These are phyloP conservation scores for Gambusia affinis DNA, from an alignment of 2,113 vertebrate species.

Conservation along the genomic window DNA sequence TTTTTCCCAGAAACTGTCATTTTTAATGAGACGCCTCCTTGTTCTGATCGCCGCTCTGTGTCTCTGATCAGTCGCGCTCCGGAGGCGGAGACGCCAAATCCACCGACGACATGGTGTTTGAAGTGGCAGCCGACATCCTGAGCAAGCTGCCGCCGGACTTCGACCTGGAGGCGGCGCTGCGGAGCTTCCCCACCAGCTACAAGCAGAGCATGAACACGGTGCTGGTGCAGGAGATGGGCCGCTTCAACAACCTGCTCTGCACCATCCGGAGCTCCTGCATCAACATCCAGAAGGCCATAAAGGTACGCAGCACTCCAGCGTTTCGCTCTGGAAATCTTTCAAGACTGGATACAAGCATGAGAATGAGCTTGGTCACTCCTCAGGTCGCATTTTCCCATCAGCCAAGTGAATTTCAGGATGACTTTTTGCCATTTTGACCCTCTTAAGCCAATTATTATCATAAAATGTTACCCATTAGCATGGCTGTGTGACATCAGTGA, in stretches of 20 bases:
- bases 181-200: conserved; percentile 86
- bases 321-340: too few species aligned
- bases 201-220: conserved; percentile 93
- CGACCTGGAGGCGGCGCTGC: conserved; percentile 83
- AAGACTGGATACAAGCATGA: too few species aligned
- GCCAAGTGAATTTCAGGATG: too few species aligned
- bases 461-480: too few species aligned
- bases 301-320: conserved; percentile 69
- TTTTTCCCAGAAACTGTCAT: conserved; percentile 42
- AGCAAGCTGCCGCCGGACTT: conserved; percentile 87
- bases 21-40: conserved; percentile 12
- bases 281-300: conserved; percentile 90
- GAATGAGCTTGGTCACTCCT: too few species aligned
- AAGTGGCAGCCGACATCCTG: conserved; percentile 88
- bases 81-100: conserved; percentile 83
- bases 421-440: too few species aligned
- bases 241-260: conserved; percentile 87
- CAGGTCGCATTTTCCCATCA: too few species aligned
- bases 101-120: conserved; percentile 84
- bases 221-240: conserved; percentile 91
- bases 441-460: too few species aligned
- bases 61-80: conserved; percentile 79
- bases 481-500: too few species aligned
- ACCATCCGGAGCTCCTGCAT: conserved; percentile 84
- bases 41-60: conserved; percentile 35